Evolutionary conservation across 2,113 vertebrate genomes (phyloP).

Genomic region (Corydoras sp.): DNA sequence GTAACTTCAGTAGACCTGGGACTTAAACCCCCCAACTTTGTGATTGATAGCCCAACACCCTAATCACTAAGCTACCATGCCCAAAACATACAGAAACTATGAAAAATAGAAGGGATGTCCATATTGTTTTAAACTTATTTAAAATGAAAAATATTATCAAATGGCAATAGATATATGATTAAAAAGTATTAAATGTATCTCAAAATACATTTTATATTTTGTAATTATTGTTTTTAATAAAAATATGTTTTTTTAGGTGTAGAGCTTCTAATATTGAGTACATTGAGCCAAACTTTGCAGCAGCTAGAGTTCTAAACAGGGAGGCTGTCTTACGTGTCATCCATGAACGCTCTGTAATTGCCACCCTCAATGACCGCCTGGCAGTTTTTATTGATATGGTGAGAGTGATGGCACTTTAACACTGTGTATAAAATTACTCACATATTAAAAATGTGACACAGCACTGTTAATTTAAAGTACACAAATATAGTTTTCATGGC

Average conservation of each 20-base stretch:
- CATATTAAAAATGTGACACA: slow-evolving; percentile 13
- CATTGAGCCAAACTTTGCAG: slow-evolving; percentile 55
- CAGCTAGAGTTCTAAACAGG: slow-evolving; percentile 53
- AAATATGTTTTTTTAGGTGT: slow-evolving; percentile 42
- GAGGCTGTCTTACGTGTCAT: slow-evolving; percentile 50
- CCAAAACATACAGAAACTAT: too few species aligned
- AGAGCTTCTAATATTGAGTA: slow-evolving; percentile 42
- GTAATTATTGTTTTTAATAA: background rate
- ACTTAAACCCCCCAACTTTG: too few species aligned
- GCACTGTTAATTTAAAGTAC: too few species aligned
- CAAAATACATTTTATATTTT: background rate
- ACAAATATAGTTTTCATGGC: too few species aligned
- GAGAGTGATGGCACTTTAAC: slow-evolving; percentile 35
- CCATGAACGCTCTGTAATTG: slow-evolving; percentile 56
- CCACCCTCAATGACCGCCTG: slow-evolving; percentile 64
- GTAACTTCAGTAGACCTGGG: too few species aligned
- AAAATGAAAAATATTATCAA: too few species aligned
- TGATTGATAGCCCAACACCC: too few species aligned
- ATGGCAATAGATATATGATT: too few species aligned
- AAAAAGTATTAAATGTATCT: too few species aligned
- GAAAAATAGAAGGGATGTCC: too few species aligned
- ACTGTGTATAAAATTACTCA: slow-evolving; percentile 2
- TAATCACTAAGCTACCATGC: too few species aligned
- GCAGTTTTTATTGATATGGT: slow-evolving; percentile 63
- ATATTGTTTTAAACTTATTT: too few species aligned